Evolutionary conservation across 2,888 invertebrate genomes (phyloP), one percentile per base, ranked within the genome.

Genomic region (Sinohyriopsis cumingii): DNA sequence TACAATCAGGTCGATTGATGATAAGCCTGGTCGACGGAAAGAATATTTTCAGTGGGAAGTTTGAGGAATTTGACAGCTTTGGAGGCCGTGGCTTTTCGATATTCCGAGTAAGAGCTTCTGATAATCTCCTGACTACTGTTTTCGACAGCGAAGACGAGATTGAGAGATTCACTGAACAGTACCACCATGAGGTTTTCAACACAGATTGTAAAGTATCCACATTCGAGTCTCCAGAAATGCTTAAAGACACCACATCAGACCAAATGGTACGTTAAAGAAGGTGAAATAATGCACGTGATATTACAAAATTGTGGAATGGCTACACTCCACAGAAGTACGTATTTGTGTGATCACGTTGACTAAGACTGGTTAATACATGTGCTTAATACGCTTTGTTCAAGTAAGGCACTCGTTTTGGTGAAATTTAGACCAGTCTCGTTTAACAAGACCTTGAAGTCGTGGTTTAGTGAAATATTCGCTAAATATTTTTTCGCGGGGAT

Each of bases 51-150:
- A 71, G 65, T 3, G 67, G 69, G 19, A 73, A 68, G 64, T 70
- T 72, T 45, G 61, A 63, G 24, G 64, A 76, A 28, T 65, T 76
- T 5, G 69, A 72, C 12, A 69, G 74, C 15, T 82, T 81, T 64
- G 82, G 82, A 22, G 81, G 81, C 9, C 74, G 82, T 25, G 82
- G 82, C 12, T 81, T 81, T 59, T 80, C 80, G n/a, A 71, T 82
- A 18, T 82, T 80, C 80, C 79, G 81, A 59, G 45, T 45, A 12
- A 45, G 45, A 15, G 28, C 80, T 15, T 28, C 63, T 18, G 63
- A 75, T 54, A 45, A 45, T 45, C 59, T 79, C 24, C 28, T 22
- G 5, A 55, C 65, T 5, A 77, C 79, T 0, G 68, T 81, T 9
- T 81, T 72, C 45, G 81, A 82, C 68, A 72, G 72, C 22, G 76